These are phyloP conservation scores for Amphipoea oculea DNA, from an alignment of 2,888 invertebrate species.

Conservation along the genomic window DNA sequence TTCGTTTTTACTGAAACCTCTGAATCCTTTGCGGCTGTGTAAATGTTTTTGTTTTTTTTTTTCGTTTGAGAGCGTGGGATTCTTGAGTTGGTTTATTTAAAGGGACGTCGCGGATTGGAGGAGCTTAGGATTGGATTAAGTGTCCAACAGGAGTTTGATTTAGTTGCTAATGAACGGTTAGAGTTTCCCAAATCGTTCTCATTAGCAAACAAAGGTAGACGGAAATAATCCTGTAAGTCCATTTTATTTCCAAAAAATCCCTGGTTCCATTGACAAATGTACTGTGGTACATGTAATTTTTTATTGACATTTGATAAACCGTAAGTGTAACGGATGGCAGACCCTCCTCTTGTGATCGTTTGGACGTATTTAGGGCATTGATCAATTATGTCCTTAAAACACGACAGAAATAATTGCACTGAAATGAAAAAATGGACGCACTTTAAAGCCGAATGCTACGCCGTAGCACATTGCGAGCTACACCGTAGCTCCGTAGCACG, in stretches of 20 bases:
- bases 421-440: not conserved
- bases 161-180: slow-evolving; percentile 5
- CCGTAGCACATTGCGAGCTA: not conserved
- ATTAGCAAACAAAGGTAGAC: not conserved
- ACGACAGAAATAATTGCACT: not conserved
- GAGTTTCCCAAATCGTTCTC: not conserved
- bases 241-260: not conserved
- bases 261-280: not conserved
- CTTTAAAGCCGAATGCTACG: not conserved
- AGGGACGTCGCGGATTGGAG: not conserved
- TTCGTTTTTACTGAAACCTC: slow-evolving; percentile 52
- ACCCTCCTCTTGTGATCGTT: slow-evolving; percentile 8
- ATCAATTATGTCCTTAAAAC: not conserved
- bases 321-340: not conserved
- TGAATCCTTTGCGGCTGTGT: slow-evolving; percentile 30
- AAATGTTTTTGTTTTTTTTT: slow-evolving; percentile 44
- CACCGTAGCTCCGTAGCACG: slow-evolving; percentile 8
- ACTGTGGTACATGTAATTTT: slow-evolving; percentile 15
- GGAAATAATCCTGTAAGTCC: not conserved
- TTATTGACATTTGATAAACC: slow-evolving; percentile 15
- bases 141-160: not conserved
- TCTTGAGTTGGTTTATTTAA: slow-evolving; percentile 9
- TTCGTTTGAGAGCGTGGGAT: slow-evolving; percentile 3
- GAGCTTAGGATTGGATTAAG: slow-evolving; percentile 11
- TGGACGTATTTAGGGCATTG: slow-evolving; percentile 7